These are phyloP conservation scores for Linyphia triangularis DNA, from an alignment of 2,888 invertebrate species.

Conservation along the genomic window DNA sequence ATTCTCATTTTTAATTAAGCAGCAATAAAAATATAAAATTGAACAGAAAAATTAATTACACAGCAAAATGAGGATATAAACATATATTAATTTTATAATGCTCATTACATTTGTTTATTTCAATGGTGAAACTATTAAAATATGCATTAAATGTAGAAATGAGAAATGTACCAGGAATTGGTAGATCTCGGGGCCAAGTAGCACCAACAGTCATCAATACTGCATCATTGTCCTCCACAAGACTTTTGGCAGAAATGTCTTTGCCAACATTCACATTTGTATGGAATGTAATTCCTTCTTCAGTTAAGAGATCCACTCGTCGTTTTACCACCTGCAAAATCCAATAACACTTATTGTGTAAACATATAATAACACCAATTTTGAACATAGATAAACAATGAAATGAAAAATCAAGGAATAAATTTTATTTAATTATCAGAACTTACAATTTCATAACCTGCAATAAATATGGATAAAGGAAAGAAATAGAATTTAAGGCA, in stretches of 20 bases:
- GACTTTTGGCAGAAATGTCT: constrained; percentile 87
- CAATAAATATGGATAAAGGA: not conserved
- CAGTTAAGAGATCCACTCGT: constrained; percentile 90
- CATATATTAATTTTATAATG: too few relatives aligned
- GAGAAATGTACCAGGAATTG: constrained; percentile 80
- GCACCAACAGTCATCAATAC: constrained; percentile 94
- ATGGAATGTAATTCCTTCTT: constrained; percentile 94
- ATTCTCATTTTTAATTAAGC: too few relatives aligned
- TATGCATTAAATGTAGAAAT: not conserved
- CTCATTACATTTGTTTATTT: too few relatives aligned
- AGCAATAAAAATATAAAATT: too few relatives aligned
- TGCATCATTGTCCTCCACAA: constrained; percentile 87
- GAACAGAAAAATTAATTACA: too few relatives aligned
- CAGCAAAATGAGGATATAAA: too few relatives aligned
- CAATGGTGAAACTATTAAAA: too few relatives aligned
- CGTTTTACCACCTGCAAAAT: constrained; percentile 85
- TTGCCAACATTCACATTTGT: constrained; percentile 94
- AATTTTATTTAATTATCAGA: not conserved
- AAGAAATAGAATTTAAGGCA: too few relatives aligned
- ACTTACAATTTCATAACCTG: not conserved
- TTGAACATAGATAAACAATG: not conserved
- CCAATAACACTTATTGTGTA: not conserved
- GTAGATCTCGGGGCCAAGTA: constrained; percentile 94
- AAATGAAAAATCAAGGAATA: not conserved
- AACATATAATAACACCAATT: not conserved